Percentiles rank a stretch among this genome's conserved stretches.
phyloP scores from a whole-genome alignment of 2,888 invertebrate species.

The Nomada ruficornis region DNA sequence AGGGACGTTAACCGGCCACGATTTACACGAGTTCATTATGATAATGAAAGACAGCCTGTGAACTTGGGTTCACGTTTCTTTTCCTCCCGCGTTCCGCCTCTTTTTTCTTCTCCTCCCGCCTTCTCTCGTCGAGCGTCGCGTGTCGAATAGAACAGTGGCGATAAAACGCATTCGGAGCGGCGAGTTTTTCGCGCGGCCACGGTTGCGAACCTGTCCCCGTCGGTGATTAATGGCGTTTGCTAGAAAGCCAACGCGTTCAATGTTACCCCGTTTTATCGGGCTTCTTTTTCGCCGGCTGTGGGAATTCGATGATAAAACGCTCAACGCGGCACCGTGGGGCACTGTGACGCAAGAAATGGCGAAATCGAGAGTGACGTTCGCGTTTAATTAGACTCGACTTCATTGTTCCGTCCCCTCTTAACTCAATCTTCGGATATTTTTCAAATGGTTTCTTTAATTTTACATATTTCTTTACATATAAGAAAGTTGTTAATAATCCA shows the following conservation, averaged over 20 bases:
- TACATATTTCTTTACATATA: too few species aligned
- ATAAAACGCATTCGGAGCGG: conserved; percentile 23
- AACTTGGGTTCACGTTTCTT: conserved; percentile 2
- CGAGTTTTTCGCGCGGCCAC: conserved; percentile 25
- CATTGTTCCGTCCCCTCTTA: background rate
- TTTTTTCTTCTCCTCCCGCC: background rate
- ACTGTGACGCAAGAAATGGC: background rate
- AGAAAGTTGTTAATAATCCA: too few species aligned
- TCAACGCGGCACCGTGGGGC: background rate
- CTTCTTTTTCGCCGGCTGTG: conserved; percentile 11
- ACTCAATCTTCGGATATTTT: too few species aligned
- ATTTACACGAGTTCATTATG: conserved; percentile 49
- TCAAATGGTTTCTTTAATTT: too few species aligned
- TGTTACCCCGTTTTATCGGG: conserved; percentile 25
- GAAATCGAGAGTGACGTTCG: conserved; percentile 1
- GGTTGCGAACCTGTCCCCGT: conserved; percentile 13
- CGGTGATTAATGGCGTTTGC: conserved; percentile 42
- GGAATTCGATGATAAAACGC: conserved; percentile 23
- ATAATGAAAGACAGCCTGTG: conserved; percentile 42
- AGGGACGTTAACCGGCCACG: conserved; percentile 34
- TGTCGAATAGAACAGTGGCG: conserved; percentile 18
- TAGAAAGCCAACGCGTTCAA: conserved; percentile 14
- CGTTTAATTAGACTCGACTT: conserved; percentile 20
- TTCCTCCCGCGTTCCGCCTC: background rate
- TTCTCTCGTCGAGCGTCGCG: conserved; percentile 9